Base-by-base conservation (phyloP, 2,797 vertebrate genomes). In the Semaprochilodus insignis region DNA sequence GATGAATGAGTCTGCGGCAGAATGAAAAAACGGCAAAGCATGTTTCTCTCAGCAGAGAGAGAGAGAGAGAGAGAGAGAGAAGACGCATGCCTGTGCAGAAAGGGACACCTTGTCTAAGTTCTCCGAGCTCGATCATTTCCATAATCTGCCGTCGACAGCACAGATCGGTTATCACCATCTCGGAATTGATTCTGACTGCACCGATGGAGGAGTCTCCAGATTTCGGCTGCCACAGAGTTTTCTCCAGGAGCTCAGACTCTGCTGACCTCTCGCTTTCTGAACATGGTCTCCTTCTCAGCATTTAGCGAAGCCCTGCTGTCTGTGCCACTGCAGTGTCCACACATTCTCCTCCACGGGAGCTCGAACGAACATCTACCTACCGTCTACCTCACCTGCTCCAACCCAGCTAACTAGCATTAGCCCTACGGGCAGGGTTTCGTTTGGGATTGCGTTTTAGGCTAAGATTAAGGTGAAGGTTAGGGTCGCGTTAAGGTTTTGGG, bases 141-240 rank as follows among this genome's bases (percentile, higher is more conserved):
- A 82, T 85, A 82, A 85, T 78, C 63, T 79, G 71, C 77, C 40
- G 69, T 44, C 34, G 72, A 65, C 77, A 82, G 85, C 81, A 73
- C 77, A 80, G 73, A 84, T 81, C 51, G 21, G 31, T 44, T 59
- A 77, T 74, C 52, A 63, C 60, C 75, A 79, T 85, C 70, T 75
- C 51, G 63, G 55, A 27, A 69, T 25, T 65, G 71, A 74, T 80
- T 80, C 54, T 76, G 78, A 81, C 57, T 31, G 62, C 15, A 31
- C 31, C 31, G 62, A 65, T 65, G 25, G 62, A 65, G 31, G n/a
- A 65, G 62, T 31, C 13, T 65, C 62, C 62, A 3, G 62, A 25
- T 65, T 7, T 34, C 14, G 25, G 25, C 59, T 5, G 59, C 4
- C 54, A 3, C 6, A 55, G 16, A 55, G 54, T 17, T 17, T 19